Base-by-base conservation (phyloP, 2,797 vertebrate genomes). In the Leucoraja ocellata region DNA sequence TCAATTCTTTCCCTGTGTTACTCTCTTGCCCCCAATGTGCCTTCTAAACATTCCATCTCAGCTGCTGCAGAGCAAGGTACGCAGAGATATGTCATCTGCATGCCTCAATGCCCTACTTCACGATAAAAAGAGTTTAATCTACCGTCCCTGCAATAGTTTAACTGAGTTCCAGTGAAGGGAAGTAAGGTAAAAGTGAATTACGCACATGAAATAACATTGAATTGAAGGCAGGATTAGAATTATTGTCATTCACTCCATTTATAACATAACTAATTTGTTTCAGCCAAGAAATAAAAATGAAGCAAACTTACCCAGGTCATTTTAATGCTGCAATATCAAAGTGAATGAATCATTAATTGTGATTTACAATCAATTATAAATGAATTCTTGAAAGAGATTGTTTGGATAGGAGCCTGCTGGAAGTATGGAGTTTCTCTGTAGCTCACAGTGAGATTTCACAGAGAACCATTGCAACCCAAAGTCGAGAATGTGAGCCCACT, bases 331-430 rank as follows among this genome's bases (percentile, higher is more conserved):
- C 6, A 36, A 68, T 32, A 18, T 88, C 84, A 36, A 68, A 88
- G 68, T 88, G 61, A 68, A 63, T 88, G 61, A 65, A 36, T 36
- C 84, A 88, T 65, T 88, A 88, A 88, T 36, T 88, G n/a, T 68
- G 16, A 68, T 65, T 88, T 68, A 88, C 18, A 88, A 88, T 88
- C 84, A 68, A 88, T 88, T 88, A 88, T 65, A 88, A 88, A 68
- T 16, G 32, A 68, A 36, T 68, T 88, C 28, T 65, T 88, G 6
- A 68, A 68, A 65, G 61, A 36, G n/a, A 88, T 88, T 88, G 84
- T 88, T 88, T 88, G 84, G 61, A 88, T 88, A 65, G 84, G 6
- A 65, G 61, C 84, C 63, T 3, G 61, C n/a, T 9, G 9, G 18
- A 63, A 68, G n/a, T 65, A 63, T 1, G 1, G n/a, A n/a, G 18